phyloP scores from a whole-genome alignment of 2,797 vertebrate species.

The Amblyraja radiata region DNA sequence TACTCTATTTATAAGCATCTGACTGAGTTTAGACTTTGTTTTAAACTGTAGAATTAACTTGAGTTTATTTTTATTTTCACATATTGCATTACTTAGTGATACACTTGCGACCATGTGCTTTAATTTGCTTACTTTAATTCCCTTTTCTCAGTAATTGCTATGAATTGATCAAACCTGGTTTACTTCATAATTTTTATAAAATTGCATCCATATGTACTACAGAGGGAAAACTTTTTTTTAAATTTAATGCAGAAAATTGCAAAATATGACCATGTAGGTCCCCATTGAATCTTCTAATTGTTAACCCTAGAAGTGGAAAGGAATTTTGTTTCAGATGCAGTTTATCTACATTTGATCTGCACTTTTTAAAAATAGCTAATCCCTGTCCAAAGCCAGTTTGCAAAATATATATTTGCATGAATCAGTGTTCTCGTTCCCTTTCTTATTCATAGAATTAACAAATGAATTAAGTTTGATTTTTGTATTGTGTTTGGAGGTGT shows the following conservation, averaged over 20 bases:
- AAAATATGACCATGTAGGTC: not conserved
- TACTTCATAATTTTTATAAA: not conserved
- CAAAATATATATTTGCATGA: not conserved
- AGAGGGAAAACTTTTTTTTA: not conserved
- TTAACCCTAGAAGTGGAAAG: not conserved
- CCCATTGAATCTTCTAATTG: not conserved
- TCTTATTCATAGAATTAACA: not conserved
- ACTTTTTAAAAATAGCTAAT: not conserved
- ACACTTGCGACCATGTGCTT: not conserved
- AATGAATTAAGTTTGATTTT: not conserved
- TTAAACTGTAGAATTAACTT: not conserved
- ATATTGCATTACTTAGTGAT: not conserved
- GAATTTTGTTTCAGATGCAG: not conserved
- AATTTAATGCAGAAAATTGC: slow-evolving; percentile 23
- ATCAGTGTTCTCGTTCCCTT: not conserved
- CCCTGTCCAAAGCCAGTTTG: not conserved
- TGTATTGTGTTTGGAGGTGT: not conserved
- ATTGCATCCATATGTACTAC: not conserved
- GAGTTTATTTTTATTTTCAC: not conserved
- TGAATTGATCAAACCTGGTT: not conserved
- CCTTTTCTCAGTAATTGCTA: not conserved
- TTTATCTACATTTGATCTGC: not conserved
- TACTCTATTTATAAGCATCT: not conserved
- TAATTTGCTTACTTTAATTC: slow-evolving; percentile 10
- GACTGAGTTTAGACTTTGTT: not conserved